Evolutionary conservation across 2,113 vertebrate species (phyloP).

Genomic region (Halcyon malimbica): DNA sequence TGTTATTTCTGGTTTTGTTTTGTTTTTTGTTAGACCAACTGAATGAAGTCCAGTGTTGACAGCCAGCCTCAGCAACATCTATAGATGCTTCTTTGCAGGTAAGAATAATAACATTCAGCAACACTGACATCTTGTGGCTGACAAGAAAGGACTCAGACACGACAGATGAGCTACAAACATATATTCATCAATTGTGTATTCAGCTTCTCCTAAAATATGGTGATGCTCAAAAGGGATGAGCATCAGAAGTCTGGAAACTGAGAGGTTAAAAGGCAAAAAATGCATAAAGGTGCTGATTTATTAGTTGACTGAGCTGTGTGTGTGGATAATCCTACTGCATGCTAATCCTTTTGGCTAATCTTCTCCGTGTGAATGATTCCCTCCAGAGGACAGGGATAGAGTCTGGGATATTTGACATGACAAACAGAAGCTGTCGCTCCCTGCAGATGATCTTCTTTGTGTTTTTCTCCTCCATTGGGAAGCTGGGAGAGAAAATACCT

Average conservation of each 20-base stretch:
- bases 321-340: background rate
- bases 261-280: constrained; percentile 19
- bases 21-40: background rate
- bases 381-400: constrained; percentile 23
- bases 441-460: constrained; percentile 14
- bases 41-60: background rate
- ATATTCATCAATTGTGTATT: background rate
- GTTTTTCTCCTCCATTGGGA: background rate
- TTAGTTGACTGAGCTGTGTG: background rate
- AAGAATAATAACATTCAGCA: constrained; percentile 48
- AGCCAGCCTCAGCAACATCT: background rate
- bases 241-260: background rate
- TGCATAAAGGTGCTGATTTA: background rate
- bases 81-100: background rate
- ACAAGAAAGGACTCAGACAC: background rate
- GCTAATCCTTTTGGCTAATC: constrained; percentile 52
- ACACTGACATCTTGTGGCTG: constrained; percentile 71
- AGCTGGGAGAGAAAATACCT: background rate
- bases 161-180: background rate
- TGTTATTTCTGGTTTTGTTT: background rate
- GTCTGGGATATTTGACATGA: background rate
- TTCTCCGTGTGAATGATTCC: background rate
- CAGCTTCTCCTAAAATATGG: background rate
- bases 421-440: background rate
- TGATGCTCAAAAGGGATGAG: background rate